phyloP scores from a whole-genome alignment of 2,888 invertebrate genomes.

The Steinernema carpocapsae region DNA sequence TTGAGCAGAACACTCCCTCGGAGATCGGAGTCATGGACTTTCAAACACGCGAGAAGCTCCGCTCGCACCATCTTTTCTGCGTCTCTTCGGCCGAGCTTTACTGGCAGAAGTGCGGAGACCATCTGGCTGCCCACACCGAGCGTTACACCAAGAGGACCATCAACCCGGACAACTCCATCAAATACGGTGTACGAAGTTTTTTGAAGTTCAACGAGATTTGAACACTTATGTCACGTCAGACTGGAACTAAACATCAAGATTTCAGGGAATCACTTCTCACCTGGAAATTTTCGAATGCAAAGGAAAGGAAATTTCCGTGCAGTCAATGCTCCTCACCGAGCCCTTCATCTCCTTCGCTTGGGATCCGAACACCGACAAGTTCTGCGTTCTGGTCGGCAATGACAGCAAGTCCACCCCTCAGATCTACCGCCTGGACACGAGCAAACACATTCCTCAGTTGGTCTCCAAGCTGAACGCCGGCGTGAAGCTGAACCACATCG shows the following conservation, averaged over 20 bases:
- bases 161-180: conserved; percentile 84
- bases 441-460: conserved; percentile 59
- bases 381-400: conserved; percentile 89
- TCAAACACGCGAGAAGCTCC: conserved; percentile 70
- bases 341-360: conserved; percentile 84
- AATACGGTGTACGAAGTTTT: conserved; percentile 78
- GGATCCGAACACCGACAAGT: conserved; percentile 89
- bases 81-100: conserved; percentile 97
- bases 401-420: conserved; percentile 61
- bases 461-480: conserved; percentile 64
- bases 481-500: conserved; percentile 61
- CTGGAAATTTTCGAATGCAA: conserved; percentile 99
- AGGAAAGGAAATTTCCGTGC: conserved; percentile 87
- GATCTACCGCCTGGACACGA: conserved; percentile 62
- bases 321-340: conserved; percentile 90
- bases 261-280: conserved; percentile 83
- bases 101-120: conserved; percentile 90
- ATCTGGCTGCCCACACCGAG: conserved; percentile 93
- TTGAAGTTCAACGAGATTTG: too few species aligned
- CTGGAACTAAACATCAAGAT: neutral
- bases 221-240: too few species aligned
- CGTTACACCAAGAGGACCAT: conserved; percentile 83
- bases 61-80: conserved; percentile 76
- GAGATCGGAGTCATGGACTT: conserved; percentile 64
- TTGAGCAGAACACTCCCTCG: conserved; percentile 53